Conservation (phyloP, 2,797 vertebrate genomes). For the Phataginus tricuspis region DNA sequence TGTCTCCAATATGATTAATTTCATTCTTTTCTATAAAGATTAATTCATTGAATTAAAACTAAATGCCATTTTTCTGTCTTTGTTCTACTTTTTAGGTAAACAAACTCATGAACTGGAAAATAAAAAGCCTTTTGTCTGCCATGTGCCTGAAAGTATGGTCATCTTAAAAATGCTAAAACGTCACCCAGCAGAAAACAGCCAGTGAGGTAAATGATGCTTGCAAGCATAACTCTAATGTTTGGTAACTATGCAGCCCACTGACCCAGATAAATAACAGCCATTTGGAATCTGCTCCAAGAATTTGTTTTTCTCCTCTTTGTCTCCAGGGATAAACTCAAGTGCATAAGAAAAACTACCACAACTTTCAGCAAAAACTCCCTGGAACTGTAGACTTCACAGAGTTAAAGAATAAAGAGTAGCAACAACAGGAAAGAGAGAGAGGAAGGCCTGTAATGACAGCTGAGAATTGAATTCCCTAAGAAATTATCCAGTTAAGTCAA, state of each 20-base stretch:
- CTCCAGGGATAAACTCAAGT: background rate
- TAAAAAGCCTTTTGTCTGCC: background rate
- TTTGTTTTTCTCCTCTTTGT: conserved; percentile 26
- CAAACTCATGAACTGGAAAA: conserved; percentile 1
- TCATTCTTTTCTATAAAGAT: conserved; percentile 26
- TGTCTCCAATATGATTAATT: background rate
- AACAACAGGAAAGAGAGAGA: background rate
- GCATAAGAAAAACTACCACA: conserved; percentile 36
- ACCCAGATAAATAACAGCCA: background rate
- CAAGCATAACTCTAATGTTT: background rate
- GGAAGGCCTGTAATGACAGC: conserved; percentile 25
- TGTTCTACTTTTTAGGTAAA: conserved; percentile 4
- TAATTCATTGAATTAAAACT: conserved; percentile 12
- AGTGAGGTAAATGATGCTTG: background rate
- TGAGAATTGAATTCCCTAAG: conserved; percentile 67
- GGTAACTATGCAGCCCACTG: background rate
- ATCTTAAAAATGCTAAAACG: background rate
- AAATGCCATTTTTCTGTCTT: conserved; percentile 29
- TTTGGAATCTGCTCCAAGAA: conserved; percentile 9
- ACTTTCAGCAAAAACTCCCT: background rate
- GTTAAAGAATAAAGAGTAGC: background rate
- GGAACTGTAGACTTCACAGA: background rate
- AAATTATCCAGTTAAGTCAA: conserved; percentile 63
- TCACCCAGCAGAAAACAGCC: background rate
- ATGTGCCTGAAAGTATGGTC: background rate